Evolutionary conservation across 2,888 invertebrate genomes (phyloP), one percentile per base, ranked within the genome.

Genomic region (Xestoiulus laeticollis): DNA sequence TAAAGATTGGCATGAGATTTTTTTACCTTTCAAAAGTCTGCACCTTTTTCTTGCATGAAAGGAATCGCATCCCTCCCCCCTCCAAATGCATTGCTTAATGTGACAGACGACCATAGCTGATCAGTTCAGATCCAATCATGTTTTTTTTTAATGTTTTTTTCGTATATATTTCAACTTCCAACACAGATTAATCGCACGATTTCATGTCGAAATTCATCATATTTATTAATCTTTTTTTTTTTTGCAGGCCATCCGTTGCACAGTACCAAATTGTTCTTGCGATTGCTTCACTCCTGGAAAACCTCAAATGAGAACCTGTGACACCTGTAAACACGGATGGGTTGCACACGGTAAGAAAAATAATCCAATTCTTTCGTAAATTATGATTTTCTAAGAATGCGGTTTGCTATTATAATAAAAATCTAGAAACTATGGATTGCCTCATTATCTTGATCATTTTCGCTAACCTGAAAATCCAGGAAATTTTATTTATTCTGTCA

Each of bases 301-400:
- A 91, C 92, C 93, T 90, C 94, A 94, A 90, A 93, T 95, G 89
- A 93, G 95, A 88, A 94, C 93, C 91, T 95, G 95, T 92, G 95
- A 95, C 90, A 94, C 94, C 89, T 95, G 95, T 91, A 94, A 94
- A 90, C 95, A 95, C 92, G 95, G 95, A 89, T 95, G 95, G 95
- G 95, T 95, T 88, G 94, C 94, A 90, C 95, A 95, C 92, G 95
- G 95, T 95, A 91, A 95, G 95, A 22, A 26, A 68, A 68, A 8
- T 68, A 0, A 26, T 14, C 12, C n/a, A 59, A 38, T n/a, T n/a
- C 8, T 38, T 38, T 38, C 1, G 8, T 5, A 38, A 38, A 38
- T 38, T 38, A 38, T 48, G 48, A 14, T 48, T 48, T 14, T 19
- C 14, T 48, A 3, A 48, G 14, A 48, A 48, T 19, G 14, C 14